phyloP scores from a whole-genome alignment of 2,888 invertebrate species.

The Cryptus viduatorius region DNA sequence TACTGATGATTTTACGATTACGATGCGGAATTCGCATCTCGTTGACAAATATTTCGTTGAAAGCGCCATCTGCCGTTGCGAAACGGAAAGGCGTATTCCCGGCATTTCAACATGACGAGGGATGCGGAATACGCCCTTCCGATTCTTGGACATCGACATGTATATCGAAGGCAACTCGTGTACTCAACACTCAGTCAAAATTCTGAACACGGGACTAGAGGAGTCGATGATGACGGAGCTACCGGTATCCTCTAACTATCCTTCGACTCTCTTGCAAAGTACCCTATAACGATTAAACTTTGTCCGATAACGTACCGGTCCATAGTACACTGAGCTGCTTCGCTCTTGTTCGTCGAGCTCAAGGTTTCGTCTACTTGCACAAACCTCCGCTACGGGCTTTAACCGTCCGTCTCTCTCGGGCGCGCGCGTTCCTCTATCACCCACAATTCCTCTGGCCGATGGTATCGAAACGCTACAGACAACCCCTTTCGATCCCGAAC shows the following conservation, averaged over 20 bases:
- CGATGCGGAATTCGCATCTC: not conserved
- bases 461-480: slow-evolving; percentile 64
- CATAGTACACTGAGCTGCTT: slow-evolving; percentile 42
- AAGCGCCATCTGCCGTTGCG: too few species aligned
- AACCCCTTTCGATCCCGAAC: slow-evolving; percentile 54
- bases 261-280: slow-evolving; percentile 59
- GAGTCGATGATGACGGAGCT: slow-evolving; percentile 34
- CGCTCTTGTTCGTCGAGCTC: slow-evolving; percentile 38
- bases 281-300: slow-evolving; percentile 67
- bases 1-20: not conserved
- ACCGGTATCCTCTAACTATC: slow-evolving; percentile 58
- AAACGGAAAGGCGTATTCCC: too few species aligned
- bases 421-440: slow-evolving; percentile 7
- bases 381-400: slow-evolving; percentile 22
- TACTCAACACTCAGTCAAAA: slow-evolving; percentile 40
- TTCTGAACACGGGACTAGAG: slow-evolving; percentile 18
- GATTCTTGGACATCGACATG: too few species aligned
- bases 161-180: not conserved
- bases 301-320: slow-evolving; percentile 60
- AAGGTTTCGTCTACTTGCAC: slow-evolving; percentile 19
- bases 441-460: slow-evolving; percentile 44
- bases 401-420: slow-evolving; percentile 29
- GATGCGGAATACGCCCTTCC: too few species aligned
- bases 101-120: too few species aligned
- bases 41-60: too few species aligned